Conservation (phyloP, 2,888 invertebrate genomes). For the Pyrrhia umbra region DNA sequence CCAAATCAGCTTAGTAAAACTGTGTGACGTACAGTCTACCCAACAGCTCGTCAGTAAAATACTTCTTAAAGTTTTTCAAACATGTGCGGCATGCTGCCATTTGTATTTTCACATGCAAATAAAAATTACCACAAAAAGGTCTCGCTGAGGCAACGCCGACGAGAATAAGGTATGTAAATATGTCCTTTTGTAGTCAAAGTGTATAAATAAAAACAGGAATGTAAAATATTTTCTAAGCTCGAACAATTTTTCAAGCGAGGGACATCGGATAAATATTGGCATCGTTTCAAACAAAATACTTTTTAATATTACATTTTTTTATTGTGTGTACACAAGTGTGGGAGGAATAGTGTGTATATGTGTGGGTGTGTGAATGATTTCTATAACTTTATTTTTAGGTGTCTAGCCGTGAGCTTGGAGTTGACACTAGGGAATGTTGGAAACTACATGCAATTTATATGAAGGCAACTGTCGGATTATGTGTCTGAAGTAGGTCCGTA, state of each 20-base stretch:
- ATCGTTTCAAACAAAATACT: slow-evolving; percentile 39
- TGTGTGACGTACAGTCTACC: slow-evolving; percentile 18
- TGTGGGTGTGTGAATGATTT: slow-evolving; percentile 9
- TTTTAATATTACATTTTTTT: slow-evolving; percentile 30
- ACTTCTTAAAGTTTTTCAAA: slow-evolving; percentile 51
- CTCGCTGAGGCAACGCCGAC: slow-evolving; percentile 61
- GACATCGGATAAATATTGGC: slow-evolving; percentile 51
- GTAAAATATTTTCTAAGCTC: slow-evolving; percentile 56
- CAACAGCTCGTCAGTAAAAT: slow-evolving; percentile 48
- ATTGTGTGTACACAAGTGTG: background rate
- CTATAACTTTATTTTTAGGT: slow-evolving; percentile 15
- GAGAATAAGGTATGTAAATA: slow-evolving; percentile 72
- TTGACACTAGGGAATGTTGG: background rate
- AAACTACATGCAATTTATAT: slow-evolving; percentile 40
- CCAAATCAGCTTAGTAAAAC: slow-evolving; percentile 28
- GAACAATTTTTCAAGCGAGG: slow-evolving; percentile 49
- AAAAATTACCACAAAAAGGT: slow-evolving; percentile 71
- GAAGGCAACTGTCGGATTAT: slow-evolving; percentile 27
- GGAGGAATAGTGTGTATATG: slow-evolving; percentile 12
- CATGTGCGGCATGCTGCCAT: slow-evolving; percentile 50
- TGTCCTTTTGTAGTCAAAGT: slow-evolving; percentile 63
- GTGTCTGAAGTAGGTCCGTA: slow-evolving; percentile 16
- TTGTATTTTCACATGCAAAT: slow-evolving; percentile 67
- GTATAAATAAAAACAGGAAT: slow-evolving; percentile 59
- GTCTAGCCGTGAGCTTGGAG: background rate